A percentile compares a stretch with the other conserved stretches of the same genome.
phyloP scores from a whole-genome alignment of 1,140 invertebrate genomes.

The Eupristina koningsbergeri region DNA sequence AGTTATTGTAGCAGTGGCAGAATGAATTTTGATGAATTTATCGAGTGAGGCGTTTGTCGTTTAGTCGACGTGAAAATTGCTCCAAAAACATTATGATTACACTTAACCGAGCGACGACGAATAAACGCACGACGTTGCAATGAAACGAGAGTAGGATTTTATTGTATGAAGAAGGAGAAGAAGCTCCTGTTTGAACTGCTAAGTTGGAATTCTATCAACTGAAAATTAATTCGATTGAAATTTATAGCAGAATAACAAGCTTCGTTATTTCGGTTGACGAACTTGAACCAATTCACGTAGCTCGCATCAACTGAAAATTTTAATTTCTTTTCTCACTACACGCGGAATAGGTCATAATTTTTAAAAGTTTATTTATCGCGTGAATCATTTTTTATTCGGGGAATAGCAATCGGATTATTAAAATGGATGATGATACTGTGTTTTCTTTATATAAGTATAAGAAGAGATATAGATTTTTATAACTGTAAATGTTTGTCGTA shows the following conservation, averaged over 20 bases:
- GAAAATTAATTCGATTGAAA: constrained; percentile 46
- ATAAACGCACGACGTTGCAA: constrained; percentile 11
- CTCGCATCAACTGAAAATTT: neutral
- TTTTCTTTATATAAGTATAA: neutral
- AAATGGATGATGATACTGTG: neutral
- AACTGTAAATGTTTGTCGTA: constrained; percentile 17
- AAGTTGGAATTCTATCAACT: constrained; percentile 34
- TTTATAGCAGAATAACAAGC: constrained; percentile 41
- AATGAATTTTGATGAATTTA: constrained; percentile 21
- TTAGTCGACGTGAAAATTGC: no score
- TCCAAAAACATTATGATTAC: constrained; percentile 14
- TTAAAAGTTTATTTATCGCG: neutral
- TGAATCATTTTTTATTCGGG: constrained; percentile 27
- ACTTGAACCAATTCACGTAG: constrained; percentile 19
- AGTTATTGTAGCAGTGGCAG: neutral
- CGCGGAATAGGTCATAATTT: neutral
- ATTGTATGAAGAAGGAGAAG: neutral
- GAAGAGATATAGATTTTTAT: constrained; percentile 14
- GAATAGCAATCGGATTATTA: neutral
- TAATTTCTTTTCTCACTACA: neutral
- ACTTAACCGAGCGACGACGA: constrained; percentile 17
- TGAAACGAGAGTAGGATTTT: neutral
- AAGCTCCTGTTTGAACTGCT: neutral
- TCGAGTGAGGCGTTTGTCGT: neutral
- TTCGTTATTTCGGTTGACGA: constrained; percentile 3